Conservation (phyloP, 2,797 vertebrate genomes). For the Neoniphon sammara region DNA sequence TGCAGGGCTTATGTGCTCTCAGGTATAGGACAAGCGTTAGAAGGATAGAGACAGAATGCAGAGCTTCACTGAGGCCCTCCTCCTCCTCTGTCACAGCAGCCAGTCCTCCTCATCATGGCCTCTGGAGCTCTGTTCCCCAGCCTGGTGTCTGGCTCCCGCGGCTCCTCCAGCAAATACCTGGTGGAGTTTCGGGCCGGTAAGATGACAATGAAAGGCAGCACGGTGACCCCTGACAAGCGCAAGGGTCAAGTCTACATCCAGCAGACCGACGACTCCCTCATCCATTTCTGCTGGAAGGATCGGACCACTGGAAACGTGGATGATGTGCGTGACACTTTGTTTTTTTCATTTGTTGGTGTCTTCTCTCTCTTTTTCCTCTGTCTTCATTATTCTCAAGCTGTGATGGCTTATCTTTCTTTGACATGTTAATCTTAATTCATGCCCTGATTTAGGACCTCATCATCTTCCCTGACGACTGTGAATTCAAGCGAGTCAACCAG, state of each 20-base stretch:
- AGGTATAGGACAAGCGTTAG: neutral
- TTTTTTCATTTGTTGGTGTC: neutral
- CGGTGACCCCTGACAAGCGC: slow-evolving; percentile 95
- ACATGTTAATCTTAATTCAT: neutral
- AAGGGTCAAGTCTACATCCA: slow-evolving; percentile 97
- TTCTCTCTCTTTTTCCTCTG: slow-evolving; percentile 13
- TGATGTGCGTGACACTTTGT: slow-evolving; percentile 84
- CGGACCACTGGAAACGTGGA: slow-evolving; percentile 93
- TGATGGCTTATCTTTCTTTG: neutral
- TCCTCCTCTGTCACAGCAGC: slow-evolving; percentile 16
- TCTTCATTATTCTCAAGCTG: neutral
- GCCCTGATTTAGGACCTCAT: slow-evolving; percentile 88
- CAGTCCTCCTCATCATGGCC: slow-evolving; percentile 83
- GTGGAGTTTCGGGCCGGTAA: slow-evolving; percentile 97
- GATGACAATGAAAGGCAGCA: slow-evolving; percentile 95
- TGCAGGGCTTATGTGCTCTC: neutral
- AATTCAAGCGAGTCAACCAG: slow-evolving; percentile 95
- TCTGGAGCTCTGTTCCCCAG: slow-evolving; percentile 96
- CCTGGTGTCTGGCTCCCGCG: slow-evolving; percentile 93
- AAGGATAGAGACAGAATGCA: neutral
- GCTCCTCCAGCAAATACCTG: slow-evolving; percentile 95
- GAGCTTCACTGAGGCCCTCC: neutral
- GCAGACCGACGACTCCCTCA: slow-evolving; percentile 97
- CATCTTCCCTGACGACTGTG: slow-evolving; percentile 98
- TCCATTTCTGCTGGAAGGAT: slow-evolving; percentile 99